Evolutionary conservation across 92 coral and sea anemone genomes (phyloP), one percentile per base, ranked within the genome.

Genomic region (Palythoa grandiflora): DNA sequence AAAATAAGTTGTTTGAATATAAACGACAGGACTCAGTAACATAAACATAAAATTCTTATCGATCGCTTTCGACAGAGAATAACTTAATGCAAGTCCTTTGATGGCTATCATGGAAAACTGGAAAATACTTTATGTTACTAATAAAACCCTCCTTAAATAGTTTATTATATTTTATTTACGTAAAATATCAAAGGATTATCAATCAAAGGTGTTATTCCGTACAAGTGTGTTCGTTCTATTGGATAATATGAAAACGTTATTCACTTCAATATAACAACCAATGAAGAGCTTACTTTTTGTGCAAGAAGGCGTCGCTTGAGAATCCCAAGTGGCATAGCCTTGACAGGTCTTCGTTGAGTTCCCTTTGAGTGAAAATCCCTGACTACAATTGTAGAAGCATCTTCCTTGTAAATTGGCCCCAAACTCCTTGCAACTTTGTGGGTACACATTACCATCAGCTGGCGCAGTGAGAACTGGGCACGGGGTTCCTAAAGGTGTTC

Each of bases 401-500:
- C 38, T 87, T 15, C 72, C 90, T 16, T 90, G 78, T 77, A 81
- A 94, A 28, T 51, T 78, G 73, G 91, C 77, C 16, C 98, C 98
- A 59, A 54, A 48, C 15, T 90, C 66, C 21, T 37, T 80, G 68
- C 98, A 96, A 37, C 73, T 78, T 21, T 78, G 16, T 19, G 98
- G 98, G 63, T 6, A 39, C 59, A 96, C n/a, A n/a, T 68, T 38
- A 10, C 98, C 98, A 77, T 96, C 87, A 5, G 88, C 68, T 3
- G 94, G 98, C 1, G 87, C 81, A 6, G 85, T 19, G 28, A 96
- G 93, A 10, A 84, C 87, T 54, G 96, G 98, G 55, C 99, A 96
- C 44, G 89, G 40, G 39, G 76, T 87, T 20, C 83, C 99, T 96
- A 63, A 19, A 65, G 71, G 9, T 11, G 11, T n/a, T n/a, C n/a